These are phyloP conservation scores for Phytoseiulus persimilis DNA, from an alignment of 2,888 invertebrate species.

Conservation along the genomic window DNA sequence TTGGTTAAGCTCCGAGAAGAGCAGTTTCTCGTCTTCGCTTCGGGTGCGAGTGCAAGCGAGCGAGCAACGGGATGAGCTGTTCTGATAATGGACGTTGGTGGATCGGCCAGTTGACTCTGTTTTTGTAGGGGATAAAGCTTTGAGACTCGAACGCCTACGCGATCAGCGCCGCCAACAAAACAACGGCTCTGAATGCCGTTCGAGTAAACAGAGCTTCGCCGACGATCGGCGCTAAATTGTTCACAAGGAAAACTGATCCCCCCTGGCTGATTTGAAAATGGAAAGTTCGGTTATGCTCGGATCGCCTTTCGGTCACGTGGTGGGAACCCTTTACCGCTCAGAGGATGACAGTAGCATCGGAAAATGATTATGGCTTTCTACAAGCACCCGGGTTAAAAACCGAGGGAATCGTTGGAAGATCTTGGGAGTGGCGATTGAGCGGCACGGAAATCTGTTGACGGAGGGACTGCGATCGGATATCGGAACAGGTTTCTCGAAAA, in stretches of 20 bases:
- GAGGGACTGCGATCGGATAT: not conserved
- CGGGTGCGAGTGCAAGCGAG: not conserved
- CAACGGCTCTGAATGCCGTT: not conserved
- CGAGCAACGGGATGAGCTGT: not conserved
- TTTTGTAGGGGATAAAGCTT: not conserved
- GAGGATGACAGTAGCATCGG: no score
- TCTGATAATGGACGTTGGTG: not conserved
- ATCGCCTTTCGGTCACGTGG: no score
- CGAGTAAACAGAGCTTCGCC: not conserved
- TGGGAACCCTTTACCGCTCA: no score
- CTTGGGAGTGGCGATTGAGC: no score
- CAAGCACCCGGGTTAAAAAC: no score
- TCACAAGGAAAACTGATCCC: not conserved
- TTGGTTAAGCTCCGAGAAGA: not conserved
- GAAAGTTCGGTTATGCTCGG: no score
- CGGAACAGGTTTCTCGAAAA: not conserved
- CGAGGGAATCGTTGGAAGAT: no score
- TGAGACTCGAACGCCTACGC: not conserved
- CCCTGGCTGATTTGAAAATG: no score
- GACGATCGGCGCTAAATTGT: not conserved
- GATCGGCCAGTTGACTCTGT: not conserved
- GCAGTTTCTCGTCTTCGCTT: not conserved
- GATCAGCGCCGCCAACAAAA: not conserved
- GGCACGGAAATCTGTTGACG: no score
- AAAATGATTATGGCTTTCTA: no score